Evolutionary conservation across 2,113 vertebrate genomes (phyloP).

Genomic region (Megaceryle maxima): DNA sequence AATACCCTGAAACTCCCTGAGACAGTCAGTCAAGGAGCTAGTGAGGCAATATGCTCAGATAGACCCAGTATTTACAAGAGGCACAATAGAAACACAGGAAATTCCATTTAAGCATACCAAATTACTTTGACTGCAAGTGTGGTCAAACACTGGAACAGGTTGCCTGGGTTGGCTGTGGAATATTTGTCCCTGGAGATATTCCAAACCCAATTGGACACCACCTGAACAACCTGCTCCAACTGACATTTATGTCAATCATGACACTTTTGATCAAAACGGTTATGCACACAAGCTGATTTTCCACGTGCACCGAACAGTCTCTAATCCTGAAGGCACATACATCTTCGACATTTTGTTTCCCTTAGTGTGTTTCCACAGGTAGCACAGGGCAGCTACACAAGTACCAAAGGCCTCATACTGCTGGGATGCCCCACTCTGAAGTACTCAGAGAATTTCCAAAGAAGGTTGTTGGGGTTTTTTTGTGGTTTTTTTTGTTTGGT

Average conservation of each 20-base stretch:
- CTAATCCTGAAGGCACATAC: not conserved
- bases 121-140: not conserved
- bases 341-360: not conserved
- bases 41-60: not conserved
- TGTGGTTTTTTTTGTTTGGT: too few species aligned
- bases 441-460: not conserved
- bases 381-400: not conserved
- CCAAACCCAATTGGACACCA: not conserved
- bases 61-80: not conserved
- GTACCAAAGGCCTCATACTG: not conserved
- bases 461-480: not conserved
- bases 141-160: not conserved
- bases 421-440: not conserved
- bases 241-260: not conserved
- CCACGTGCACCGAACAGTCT: not conserved
- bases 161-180: not conserved
- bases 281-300: not conserved
- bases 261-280: not conserved
- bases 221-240: not conserved
- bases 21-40: not conserved
- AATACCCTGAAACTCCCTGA: not conserved
- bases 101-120: not conserved
- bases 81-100: not conserved
- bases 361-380: not conserved
- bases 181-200: not conserved